phyloP scores from a whole-genome alignment of 2,888 invertebrate genomes.

The Ornithoptera priamus region DNA sequence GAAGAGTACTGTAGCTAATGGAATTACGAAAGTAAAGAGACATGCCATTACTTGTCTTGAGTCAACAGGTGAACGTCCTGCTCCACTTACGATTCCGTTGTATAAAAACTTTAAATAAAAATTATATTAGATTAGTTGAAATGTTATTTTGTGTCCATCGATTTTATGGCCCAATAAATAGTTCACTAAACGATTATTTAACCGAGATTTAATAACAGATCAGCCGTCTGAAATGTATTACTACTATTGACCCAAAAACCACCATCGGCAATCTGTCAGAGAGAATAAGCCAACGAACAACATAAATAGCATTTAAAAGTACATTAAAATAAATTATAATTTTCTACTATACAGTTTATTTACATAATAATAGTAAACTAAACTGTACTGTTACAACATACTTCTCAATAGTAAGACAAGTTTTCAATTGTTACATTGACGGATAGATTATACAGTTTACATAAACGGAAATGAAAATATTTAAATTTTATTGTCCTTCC shows the following conservation, averaged over 20 bases:
- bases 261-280: constrained; percentile 9
- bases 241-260: constrained; percentile 21
- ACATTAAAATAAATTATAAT: not conserved
- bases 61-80: too few species aligned
- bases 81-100: not conserved
- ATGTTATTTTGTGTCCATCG: not conserved
- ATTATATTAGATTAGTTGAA: not conserved
- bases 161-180: not conserved
- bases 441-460: too few species aligned
- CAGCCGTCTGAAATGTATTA: constrained; percentile 6
- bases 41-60: too few species aligned
- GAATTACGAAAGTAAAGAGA: too few species aligned
- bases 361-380: not conserved
- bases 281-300: not conserved
- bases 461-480: too few species aligned
- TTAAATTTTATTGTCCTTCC: too few species aligned
- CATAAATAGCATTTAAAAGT: not conserved
- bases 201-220: constrained; percentile 9
- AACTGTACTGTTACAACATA: too few species aligned
- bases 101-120: not conserved
- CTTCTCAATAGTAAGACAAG: too few species aligned
- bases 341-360: not conserved
- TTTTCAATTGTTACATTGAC: too few species aligned
- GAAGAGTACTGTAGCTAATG: too few species aligned
- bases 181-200: constrained; percentile 2